Evolutionary conservation across 2,888 invertebrate species (phyloP).

Genomic region (Clanis bilineata): DNA sequence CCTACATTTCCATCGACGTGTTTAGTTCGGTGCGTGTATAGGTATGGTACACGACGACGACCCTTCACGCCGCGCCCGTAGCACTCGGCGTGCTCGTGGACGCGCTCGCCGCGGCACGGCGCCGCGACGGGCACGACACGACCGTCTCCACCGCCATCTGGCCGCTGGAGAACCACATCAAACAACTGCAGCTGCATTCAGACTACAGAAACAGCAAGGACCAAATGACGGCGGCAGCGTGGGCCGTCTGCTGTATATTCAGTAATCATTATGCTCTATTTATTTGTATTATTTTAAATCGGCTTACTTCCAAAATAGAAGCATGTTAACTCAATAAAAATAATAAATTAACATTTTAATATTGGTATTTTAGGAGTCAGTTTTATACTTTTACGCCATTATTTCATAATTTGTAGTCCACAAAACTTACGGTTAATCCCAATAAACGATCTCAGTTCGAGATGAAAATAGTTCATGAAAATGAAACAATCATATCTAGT

Average conservation of each 20-base stretch:
- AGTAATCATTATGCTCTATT: too few relatives aligned
- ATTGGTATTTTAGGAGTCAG: too few relatives aligned
- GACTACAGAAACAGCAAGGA: slow-evolving; percentile 35
- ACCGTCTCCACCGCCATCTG: slow-evolving; percentile 11
- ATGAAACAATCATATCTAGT: too few relatives aligned
- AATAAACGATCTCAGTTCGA: too few relatives aligned
- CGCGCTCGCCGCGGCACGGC: slow-evolving; percentile 47
- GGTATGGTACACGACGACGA: slow-evolving; percentile 74
- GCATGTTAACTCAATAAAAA: too few relatives aligned
- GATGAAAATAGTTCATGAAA: too few relatives aligned
- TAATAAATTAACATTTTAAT: too few relatives aligned
- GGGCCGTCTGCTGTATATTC: slow-evolving; percentile 36
- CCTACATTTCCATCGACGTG: too few relatives aligned
- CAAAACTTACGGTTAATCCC: too few relatives aligned
- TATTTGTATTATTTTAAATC: not conserved
- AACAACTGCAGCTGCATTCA: slow-evolving; percentile 36
- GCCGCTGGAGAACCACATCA: slow-evolving; percentile 28
- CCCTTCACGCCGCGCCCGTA: slow-evolving; percentile 79
- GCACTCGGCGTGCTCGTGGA: slow-evolving; percentile 77
- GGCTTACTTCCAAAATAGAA: not conserved
- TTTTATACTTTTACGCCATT: too few relatives aligned
- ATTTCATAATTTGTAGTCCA: too few relatives aligned
- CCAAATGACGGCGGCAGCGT: slow-evolving; percentile 16
- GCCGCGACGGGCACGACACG: slow-evolving; percentile 17
- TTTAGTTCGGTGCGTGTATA: too few relatives aligned